Conservation (phyloP, 2,113 vertebrate species). For the Clupea harengus region DNA sequence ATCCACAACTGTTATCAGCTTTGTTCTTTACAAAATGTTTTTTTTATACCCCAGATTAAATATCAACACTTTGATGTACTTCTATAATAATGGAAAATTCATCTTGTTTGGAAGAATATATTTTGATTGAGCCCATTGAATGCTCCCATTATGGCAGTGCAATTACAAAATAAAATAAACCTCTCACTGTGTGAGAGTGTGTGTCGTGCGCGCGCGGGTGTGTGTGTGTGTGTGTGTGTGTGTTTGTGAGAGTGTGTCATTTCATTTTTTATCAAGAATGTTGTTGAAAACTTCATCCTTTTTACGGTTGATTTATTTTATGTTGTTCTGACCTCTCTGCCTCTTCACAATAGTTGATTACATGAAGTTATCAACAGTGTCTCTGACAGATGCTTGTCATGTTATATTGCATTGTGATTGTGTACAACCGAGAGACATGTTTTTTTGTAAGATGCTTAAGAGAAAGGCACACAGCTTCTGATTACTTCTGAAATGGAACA, state of each 20-base stretch:
- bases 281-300: constrained; percentile 58
- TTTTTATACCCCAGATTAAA: constrained; percentile 64
- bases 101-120: constrained; percentile 14
- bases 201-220: background rate
- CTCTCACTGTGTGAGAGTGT: background rate
- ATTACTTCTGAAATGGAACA: constrained; percentile 5
- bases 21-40: constrained; percentile 66
- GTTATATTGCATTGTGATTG: constrained; percentile 43
- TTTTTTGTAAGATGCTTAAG: constrained; percentile 55
- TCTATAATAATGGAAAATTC: constrained; percentile 20
- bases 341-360: constrained; percentile 45
- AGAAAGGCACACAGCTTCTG: background rate
- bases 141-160: constrained; percentile 6
- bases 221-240: background rate
- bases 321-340: constrained; percentile 28
- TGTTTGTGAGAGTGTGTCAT: constrained; percentile 13
- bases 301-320: constrained; percentile 41
- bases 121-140: constrained; percentile 13
- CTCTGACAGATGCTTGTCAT: constrained; percentile 52
- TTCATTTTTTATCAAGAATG: constrained; percentile 56
- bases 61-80: constrained; percentile 22
- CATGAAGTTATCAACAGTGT: constrained; percentile 63
- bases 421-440: constrained; percentile 50
- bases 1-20: constrained; percentile 67
- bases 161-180: constrained; percentile 15